Evolutionary conservation across 2,888 invertebrate species (phyloP).

Genomic region (Agrotis exclamationis): DNA sequence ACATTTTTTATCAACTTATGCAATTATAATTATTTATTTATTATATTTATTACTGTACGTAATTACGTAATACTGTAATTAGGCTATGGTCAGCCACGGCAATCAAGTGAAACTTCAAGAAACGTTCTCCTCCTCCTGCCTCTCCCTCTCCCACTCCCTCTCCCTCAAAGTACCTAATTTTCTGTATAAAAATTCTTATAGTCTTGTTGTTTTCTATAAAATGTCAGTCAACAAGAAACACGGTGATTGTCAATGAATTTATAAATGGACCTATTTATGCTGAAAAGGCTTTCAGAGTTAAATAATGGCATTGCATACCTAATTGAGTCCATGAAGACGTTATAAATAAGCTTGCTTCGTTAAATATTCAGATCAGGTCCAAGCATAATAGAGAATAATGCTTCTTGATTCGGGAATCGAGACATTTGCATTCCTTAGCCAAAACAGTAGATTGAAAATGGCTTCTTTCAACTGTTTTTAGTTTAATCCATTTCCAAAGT

Average conservation of each 20-base stretch:
- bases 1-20: no score
- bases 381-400: slow-evolving; percentile 21
- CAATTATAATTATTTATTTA: no score
- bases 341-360: slow-evolving; percentile 18
- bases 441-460: not conserved
- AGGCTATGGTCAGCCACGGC: no score
- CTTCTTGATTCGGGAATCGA: no score
- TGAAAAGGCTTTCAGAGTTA: slow-evolving; percentile 11
- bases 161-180: no score
- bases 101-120: no score
- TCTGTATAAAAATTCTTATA: no score
- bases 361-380: slow-evolving; percentile 39
- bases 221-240: not conserved
- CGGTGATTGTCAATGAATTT: not conserved
- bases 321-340: slow-evolving; percentile 15
- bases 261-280: slow-evolving; percentile 20
- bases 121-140: no score
- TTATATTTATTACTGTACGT: no score
- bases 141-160: no score
- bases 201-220: not conserved
- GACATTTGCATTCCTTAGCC: no score
- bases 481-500: not conserved
- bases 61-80: no score
- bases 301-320: slow-evolving; percentile 21
- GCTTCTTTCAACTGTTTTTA: not conserved